phyloP scores from a whole-genome alignment of 1,140 invertebrate species.

The Copidosoma floridanum region DNA sequence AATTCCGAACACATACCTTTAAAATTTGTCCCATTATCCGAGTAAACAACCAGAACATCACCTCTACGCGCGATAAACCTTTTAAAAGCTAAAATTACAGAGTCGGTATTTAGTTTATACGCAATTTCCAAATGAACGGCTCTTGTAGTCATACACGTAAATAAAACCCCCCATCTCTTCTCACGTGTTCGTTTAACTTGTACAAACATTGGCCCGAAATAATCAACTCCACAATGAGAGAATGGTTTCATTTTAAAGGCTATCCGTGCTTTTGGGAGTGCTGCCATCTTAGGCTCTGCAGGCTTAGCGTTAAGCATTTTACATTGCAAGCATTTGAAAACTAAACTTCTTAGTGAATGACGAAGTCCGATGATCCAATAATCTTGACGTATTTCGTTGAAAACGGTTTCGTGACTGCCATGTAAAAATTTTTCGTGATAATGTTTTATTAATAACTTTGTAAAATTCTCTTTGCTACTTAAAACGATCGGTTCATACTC shows the following conservation, averaged over 20 bases:
- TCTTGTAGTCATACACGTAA: constrained; percentile 31
- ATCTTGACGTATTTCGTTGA: constrained; percentile 28
- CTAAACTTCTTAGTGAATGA: constrained; percentile 8
- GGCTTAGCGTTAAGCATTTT: not conserved
- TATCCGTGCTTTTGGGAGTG: constrained; percentile 27
- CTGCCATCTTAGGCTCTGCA: constrained; percentile 27
- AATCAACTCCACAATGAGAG: constrained; percentile 35
- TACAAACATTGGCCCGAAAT: constrained; percentile 36
- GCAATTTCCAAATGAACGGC: constrained; percentile 38
- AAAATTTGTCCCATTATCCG: constrained; percentile 8
- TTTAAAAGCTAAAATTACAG: constrained; percentile 32
- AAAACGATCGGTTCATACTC: not conserved
- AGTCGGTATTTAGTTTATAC: constrained; percentile 23
- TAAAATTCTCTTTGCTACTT: not conserved
- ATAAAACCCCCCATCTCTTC: constrained; percentile 43
- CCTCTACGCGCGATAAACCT: constrained; percentile 32
- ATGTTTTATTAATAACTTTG: constrained; percentile 10
- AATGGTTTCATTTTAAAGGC: constrained; percentile 28
- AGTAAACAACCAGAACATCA: not conserved
- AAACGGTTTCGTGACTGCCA: constrained; percentile 21
- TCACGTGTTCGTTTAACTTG: constrained; percentile 29
- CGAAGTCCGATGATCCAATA: constrained; percentile 27
- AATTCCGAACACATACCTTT: not conserved
- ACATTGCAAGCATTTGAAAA: not conserved
- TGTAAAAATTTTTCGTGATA: constrained; percentile 24